Conservation (phyloP, 2,888 invertebrate species). For the Lasioglossum figueresi region DNA sequence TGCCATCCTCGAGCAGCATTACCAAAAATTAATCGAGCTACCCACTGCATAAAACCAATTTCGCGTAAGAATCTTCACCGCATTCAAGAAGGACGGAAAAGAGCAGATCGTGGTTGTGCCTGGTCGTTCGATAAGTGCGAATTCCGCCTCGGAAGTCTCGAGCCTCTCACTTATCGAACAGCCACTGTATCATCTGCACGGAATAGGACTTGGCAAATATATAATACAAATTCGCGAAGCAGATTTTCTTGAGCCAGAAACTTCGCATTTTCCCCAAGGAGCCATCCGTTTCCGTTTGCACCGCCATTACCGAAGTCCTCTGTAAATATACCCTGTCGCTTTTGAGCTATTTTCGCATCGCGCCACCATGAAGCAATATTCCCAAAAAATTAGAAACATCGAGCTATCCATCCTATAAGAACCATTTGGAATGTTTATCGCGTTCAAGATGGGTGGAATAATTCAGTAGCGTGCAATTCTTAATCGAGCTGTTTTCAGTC, state of each 20-base stretch:
- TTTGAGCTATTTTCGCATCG: background rate
- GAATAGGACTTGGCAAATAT: background rate
- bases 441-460: too few relatives aligned
- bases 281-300: background rate
- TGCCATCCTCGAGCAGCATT: background rate
- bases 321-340: background rate
- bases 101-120: background rate
- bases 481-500: too few relatives aligned
- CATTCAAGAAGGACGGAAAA: background rate
- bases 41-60: background rate
- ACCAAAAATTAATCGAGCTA: background rate
- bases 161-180: background rate
- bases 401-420: background rate
- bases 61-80: background rate
- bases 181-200: background rate
- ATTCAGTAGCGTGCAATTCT: too few relatives aligned
- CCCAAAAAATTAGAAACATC: background rate
- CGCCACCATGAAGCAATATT: background rate
- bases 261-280: background rate
- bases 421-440: background rate
- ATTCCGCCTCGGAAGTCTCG: background rate
- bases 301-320: background rate
- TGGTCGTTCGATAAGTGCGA: background rate
- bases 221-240: background rate
- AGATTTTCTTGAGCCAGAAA: background rate